Conservation (phyloP, 2,113 vertebrate genomes). For the Asarcornis scutulata region DNA sequence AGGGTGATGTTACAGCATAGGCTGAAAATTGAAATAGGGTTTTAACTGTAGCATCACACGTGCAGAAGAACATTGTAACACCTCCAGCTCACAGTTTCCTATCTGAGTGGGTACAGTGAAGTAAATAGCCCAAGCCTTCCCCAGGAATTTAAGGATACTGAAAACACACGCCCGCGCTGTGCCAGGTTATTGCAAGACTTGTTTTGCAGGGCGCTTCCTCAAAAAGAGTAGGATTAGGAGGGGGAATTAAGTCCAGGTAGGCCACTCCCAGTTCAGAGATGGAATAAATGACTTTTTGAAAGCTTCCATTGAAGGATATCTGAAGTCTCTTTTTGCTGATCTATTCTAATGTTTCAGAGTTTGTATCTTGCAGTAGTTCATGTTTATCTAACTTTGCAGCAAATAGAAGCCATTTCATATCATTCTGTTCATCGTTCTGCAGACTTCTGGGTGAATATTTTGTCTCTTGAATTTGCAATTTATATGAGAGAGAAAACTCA, state of each 20-base stretch:
- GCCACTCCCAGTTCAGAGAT: not conserved
- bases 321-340: fast-evolving
- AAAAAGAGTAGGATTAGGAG: not conserved
- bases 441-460: not conserved
- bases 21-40: not conserved
- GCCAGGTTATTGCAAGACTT: not conserved
- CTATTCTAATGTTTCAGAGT: not conserved
- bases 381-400: not conserved
- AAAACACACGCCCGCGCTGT: fast-evolving
- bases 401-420: not conserved
- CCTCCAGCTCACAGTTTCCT: fast-evolving
- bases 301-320: not conserved
- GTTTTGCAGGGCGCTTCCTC: not conserved
- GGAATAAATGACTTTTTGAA: not conserved
- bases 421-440: not conserved
- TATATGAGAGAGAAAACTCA: not conserved
- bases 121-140: not conserved
- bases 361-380: not conserved
- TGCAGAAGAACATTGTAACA: not conserved
- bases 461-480: not conserved
- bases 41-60: not conserved
- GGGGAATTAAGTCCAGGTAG: not conserved
- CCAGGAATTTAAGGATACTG: not conserved
- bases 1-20: not conserved
- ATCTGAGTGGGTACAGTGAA: not conserved